Percentiles rank a stretch among this genome's conserved stretches.
phyloP scores from a whole-genome alignment of 1,140 invertebrate species.

The Anoplophora glabripennis region DNA sequence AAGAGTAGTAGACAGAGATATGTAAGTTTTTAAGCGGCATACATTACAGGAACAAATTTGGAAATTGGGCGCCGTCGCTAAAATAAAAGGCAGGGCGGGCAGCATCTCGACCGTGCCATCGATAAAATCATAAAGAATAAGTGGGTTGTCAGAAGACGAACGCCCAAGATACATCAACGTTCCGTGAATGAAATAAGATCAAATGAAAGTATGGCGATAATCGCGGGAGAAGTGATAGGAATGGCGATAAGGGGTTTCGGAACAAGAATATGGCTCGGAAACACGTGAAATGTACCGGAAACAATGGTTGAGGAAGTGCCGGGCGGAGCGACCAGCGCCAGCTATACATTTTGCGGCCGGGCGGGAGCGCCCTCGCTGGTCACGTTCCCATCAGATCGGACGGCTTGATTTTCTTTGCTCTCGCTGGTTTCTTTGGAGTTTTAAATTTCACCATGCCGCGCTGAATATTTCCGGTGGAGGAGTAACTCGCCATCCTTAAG shows the following conservation, averaged over 20 bases:
- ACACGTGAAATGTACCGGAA: conserved; percentile 41
- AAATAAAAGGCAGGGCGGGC: no score
- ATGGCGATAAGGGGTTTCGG: conserved; percentile 34
- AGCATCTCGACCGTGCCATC: no score
- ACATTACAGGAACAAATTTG: no score
- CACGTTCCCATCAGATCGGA: no score
- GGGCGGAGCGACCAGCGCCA: conserved; percentile 14
- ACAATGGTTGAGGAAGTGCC: conserved; percentile 37
- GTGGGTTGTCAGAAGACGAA: conserved; percentile 9
- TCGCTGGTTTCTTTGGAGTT: no score
- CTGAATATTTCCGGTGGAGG: no score
- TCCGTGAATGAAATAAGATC: conserved; percentile 32
- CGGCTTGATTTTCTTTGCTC: no score
- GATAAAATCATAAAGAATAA: conserved; percentile 1
- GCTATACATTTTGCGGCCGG: conserved; percentile 1
- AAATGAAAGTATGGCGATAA: conserved; percentile 30
- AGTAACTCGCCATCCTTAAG: no score
- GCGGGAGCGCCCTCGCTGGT: background rate
- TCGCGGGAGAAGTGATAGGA: conserved; percentile 37
- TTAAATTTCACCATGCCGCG: no score
- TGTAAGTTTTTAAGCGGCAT: no score
- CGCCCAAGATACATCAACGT: conserved; percentile 11
- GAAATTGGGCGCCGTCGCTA: no score
- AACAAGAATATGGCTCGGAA: conserved; percentile 41
- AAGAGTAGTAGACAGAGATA: no score